Evolutionary conservation across 2,888 invertebrate genomes (phyloP), one percentile per base, ranked within the genome.

Genomic region (Drosophila macrothrix): DNA sequence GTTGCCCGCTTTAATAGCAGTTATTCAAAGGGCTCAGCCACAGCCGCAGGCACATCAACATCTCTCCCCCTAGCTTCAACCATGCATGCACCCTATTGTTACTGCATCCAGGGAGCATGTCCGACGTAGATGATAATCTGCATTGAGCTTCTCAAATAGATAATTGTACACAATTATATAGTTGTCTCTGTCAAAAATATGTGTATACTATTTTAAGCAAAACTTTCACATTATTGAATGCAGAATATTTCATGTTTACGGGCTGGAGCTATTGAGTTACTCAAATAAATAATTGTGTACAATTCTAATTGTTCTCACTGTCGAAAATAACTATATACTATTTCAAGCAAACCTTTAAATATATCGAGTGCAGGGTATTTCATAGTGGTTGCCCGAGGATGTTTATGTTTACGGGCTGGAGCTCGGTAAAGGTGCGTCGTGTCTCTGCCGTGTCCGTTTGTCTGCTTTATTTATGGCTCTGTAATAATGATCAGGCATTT

Each of bases 401-500:
- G 39, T 70, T 75, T 64, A 35, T 55, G 60, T 53, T 70, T 64
- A 52, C 74, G 53, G 60, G 31, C 14, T 65, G 67, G 33, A 41
- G n/a, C 76, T 56, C 37, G 54, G 66, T n/a, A 73, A 84, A 87
- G 82, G 87, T 87, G 84, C 63, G 72, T 50, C 61, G 35, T 69
- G 70, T 64, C 63, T 72, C 71, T 67, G 74, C 46, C 5, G 54
- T 67, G 83, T 85, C 83, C 71, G 80, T 68, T 75, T 80, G 83
- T 83, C 82, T 76, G 67, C 60, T 71, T 86, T 86, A 88, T 88
- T 88, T 88, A 88, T 88, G 82, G 82, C 82, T 75, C 67, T 75
- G 83, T 87, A 88, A 86, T 88, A 88, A 88, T 88, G 89, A 89
- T 88, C 84, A 76, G 73, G 76, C 87, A 88, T 88, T 88, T 89